A percentile compares a stretch with the other conserved stretches of the same genome.
Conservation (phyloP, 35 echinoderm and acorn worm species). For the Lytechinus pictus region DNA sequence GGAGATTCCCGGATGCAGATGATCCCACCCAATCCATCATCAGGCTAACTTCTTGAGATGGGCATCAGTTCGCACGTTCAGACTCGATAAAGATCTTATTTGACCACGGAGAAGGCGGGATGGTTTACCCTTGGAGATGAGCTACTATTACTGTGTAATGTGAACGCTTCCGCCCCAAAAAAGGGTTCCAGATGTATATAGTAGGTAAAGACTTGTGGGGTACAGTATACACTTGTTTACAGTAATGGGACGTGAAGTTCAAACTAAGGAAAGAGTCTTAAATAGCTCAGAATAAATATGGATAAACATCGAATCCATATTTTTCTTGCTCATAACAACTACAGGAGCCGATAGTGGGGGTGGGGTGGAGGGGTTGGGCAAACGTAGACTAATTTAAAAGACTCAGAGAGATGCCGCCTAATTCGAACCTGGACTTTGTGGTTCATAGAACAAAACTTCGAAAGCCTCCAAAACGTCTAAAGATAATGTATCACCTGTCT, state of each 20-base stretch:
- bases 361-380: too few species aligned
- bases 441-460: too few species aligned
- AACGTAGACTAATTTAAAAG: too few species aligned
- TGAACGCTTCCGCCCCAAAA: not conserved
- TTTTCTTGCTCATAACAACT: too few species aligned
- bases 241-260: too few species aligned
- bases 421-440: too few species aligned
- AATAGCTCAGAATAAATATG: not conserved
- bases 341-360: too few species aligned
- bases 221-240: not conserved
- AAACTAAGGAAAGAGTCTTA: not conserved
- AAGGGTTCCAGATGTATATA: not conserved
- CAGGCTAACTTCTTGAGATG: not conserved
- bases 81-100: not conserved
- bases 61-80: not conserved
- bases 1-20: not conserved
- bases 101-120: constrained; percentile 5
- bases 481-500: too few species aligned
- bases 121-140: not conserved
- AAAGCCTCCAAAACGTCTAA: too few species aligned
- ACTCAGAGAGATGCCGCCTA: too few species aligned
- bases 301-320: too few species aligned
- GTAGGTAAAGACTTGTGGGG: not conserved
- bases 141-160: not conserved
- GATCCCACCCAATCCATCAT: not conserved